phyloP scores from a whole-genome alignment of 1,140 invertebrate species.

The Pachyrhynchus sulphureomaculatus region DNA sequence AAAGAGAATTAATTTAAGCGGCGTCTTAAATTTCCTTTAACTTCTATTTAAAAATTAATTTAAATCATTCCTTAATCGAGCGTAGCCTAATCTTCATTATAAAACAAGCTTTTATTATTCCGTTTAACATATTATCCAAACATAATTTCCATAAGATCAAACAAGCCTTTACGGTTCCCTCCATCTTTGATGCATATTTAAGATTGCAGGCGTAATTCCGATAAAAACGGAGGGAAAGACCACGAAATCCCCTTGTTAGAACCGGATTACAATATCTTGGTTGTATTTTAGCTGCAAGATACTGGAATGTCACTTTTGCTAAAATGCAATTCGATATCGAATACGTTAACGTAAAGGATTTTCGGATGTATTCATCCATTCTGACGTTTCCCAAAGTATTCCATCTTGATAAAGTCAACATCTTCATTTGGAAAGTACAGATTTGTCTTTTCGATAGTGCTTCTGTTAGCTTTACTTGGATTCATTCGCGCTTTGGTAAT shows the following conservation, averaged over 20 bases:
- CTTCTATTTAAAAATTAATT: constrained; percentile 20
- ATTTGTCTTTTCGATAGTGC: too few species aligned
- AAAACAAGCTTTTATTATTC: constrained; percentile 23
- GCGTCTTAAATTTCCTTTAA: background rate
- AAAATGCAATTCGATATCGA: too few species aligned
- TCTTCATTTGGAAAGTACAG: too few species aligned
- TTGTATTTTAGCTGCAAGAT: constrained; percentile 5
- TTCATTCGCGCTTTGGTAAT: too few species aligned
- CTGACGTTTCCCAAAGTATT: too few species aligned
- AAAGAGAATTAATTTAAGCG: background rate
- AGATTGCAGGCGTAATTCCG: constrained; percentile 17
- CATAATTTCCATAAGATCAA: constrained; percentile 26
- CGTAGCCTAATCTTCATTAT: constrained; percentile 7
- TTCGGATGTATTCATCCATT: too few species aligned
- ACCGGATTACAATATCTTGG: constrained; percentile 14
- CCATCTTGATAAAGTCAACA: too few species aligned
- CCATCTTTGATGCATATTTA: constrained; percentile 23
- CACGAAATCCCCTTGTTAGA: constrained; percentile 7
- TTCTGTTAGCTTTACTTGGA: too few species aligned
- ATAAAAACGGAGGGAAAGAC: constrained; percentile 16
- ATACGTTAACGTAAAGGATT: too few species aligned
- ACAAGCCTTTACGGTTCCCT: constrained; percentile 19
- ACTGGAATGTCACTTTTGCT: background rate
- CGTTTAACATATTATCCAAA: constrained; percentile 26
- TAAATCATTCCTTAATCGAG: constrained; percentile 15